phyloP scores from a whole-genome alignment of 1,140 invertebrate genomes.

The Coenobita brevimanus region DNA sequence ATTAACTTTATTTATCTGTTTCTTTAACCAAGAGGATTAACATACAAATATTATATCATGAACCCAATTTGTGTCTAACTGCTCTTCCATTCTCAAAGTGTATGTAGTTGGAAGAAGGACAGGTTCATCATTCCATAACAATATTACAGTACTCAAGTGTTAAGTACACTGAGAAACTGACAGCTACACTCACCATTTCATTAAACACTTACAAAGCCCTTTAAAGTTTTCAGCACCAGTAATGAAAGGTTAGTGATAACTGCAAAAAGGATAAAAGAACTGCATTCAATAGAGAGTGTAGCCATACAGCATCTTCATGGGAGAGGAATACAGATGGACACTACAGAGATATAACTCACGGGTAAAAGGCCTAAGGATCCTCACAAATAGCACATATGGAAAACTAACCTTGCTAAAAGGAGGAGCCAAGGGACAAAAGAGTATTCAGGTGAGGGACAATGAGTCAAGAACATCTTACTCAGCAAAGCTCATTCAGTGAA shows the following conservation, averaged over 20 bases:
- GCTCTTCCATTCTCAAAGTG: conserved; percentile 47
- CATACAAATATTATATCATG: background rate
- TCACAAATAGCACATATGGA: conserved; percentile 14
- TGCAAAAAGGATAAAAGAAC: background rate
- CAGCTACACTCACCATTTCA: conserved; percentile 23
- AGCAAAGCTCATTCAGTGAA: background rate
- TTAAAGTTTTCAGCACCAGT: background rate
- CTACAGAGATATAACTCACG: conserved; percentile 35
- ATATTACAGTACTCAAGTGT: conserved; percentile 22
- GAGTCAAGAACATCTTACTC: background rate
- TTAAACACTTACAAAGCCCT: background rate
- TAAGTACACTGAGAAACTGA: background rate
- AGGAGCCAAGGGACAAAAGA: background rate
- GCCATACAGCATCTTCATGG: conserved; percentile 16
- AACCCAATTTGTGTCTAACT: conserved; percentile 15
- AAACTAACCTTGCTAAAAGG: conserved; percentile 13
- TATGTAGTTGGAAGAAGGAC: conserved; percentile 19
- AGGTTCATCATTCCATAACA: conserved; percentile 43
- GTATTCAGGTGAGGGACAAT: background rate
- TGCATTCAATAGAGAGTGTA: conserved; percentile 11
- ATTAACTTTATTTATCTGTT: background rate
- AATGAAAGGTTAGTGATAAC: too few species aligned
- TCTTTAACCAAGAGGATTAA: background rate
- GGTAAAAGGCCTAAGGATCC: conserved; percentile 55
- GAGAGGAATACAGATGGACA: conserved; percentile 2